These are phyloP conservation scores for Psilanteris sp. DNA, from an alignment of 1,140 invertebrate species.

Conservation along the genomic window DNA sequence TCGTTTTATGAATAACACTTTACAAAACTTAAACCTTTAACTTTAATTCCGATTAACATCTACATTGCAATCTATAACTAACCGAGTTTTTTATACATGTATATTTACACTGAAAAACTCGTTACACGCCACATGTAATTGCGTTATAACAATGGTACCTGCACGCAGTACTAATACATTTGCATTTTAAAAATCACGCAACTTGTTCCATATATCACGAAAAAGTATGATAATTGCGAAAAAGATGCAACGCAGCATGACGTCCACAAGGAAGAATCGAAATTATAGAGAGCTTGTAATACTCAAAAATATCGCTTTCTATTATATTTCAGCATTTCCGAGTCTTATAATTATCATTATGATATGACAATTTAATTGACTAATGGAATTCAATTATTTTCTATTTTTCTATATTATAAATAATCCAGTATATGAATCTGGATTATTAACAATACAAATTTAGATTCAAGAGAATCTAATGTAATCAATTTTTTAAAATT, in stretches of 20 bases:
- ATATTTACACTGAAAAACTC: constrained; percentile 23
- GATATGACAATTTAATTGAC: too few species aligned
- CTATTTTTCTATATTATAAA: too few species aligned
- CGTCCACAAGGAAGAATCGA: constrained; percentile 41
- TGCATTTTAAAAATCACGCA: constrained; percentile 50
- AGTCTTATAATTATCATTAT: too few species aligned
- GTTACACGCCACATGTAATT: constrained; percentile 40
- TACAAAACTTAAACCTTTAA: constrained; percentile 12
- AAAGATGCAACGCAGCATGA: constrained; percentile 40
- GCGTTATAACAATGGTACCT: constrained; percentile 42
- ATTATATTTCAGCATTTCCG: too few species aligned
- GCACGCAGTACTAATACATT: constrained; percentile 1
- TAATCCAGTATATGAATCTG: too few species aligned
- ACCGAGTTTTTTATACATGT: constrained; percentile 6
- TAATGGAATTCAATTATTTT: too few species aligned
- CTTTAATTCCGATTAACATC: constrained; percentile 10
- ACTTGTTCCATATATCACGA: constrained; percentile 55
- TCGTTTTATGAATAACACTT: constrained; percentile 16
- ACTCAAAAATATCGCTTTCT: too few species aligned
- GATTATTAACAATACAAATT: too few species aligned
- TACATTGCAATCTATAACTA: constrained; percentile 35
- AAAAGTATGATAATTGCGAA: constrained; percentile 31
- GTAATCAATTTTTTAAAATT: too few species aligned
- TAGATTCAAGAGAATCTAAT: too few species aligned
- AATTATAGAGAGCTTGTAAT: constrained; percentile 47